Conservation (phyloP, 2,888 invertebrate species). For the Ochropleura leucogaster region DNA sequence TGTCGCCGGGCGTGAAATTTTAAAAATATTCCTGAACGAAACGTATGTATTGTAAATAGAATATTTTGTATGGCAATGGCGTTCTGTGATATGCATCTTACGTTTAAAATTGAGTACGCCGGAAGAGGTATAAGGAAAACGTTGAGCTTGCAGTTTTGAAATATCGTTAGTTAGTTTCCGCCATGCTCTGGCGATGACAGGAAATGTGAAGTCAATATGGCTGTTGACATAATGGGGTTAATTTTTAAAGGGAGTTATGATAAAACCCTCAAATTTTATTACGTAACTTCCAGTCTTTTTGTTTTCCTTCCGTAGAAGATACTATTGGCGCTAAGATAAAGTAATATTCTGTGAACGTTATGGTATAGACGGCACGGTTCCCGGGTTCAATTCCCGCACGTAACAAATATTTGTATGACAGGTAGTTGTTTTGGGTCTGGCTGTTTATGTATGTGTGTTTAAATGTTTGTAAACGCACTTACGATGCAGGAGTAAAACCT, state of each 20-base stretch:
- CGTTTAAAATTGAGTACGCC: constrained; percentile 55
- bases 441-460: too few relatives aligned
- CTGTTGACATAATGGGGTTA: constrained; percentile 4
- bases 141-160: constrained; percentile 42
- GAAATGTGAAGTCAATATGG: constrained; percentile 36
- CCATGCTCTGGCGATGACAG: constrained; percentile 32
- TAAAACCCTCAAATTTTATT: neutral
- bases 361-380: too few relatives aligned
- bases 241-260: constrained; percentile 11
- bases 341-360: neutral
- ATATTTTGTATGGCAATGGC: constrained; percentile 72
- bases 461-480: too few relatives aligned
- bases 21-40: constrained; percentile 75
- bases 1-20: constrained; percentile 69
- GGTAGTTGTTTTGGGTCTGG: too few relatives aligned
- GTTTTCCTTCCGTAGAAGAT: too few relatives aligned
- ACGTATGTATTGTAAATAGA: constrained; percentile 74
- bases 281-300: neutral
- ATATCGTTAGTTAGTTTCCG: constrained; percentile 54
- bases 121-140: constrained; percentile 41
- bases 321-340: neutral
- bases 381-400: too few relatives aligned
- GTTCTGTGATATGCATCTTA: constrained; percentile 61
- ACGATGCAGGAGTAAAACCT: too few relatives aligned
- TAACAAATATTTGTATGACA: too few relatives aligned